phyloP scores from a whole-genome alignment of 2,888 invertebrate genomes.

The Philereme transversata region DNA sequence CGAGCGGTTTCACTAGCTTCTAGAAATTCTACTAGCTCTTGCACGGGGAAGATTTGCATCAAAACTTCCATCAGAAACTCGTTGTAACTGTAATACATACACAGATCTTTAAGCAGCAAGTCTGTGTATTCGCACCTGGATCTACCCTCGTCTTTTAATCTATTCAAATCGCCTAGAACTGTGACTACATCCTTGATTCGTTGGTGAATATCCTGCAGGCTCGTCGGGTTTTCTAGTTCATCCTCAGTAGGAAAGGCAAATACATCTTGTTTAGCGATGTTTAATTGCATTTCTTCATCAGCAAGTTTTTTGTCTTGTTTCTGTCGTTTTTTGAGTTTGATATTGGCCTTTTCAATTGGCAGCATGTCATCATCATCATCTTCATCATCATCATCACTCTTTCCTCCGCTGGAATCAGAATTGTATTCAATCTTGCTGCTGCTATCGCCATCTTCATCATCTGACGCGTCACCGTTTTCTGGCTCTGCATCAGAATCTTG shows the following conservation, averaged over 20 bases:
- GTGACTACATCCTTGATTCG: conserved; percentile 93
- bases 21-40: conserved; percentile 95
- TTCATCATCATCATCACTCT: conserved; percentile 59
- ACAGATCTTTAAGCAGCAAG: conserved; percentile 92
- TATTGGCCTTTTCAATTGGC: conserved; percentile 94
- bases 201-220: conserved; percentile 93
- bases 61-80: conserved; percentile 96
- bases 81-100: conserved; percentile 98
- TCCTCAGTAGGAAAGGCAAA: conserved; percentile 92
- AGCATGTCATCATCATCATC: conserved; percentile 87
- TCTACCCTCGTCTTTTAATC: conserved; percentile 86
- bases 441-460: conserved; percentile 61
- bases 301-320: conserved; percentile 88
- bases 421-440: conserved; percentile 62
- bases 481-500: conserved; percentile 67
- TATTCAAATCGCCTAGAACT: conserved; percentile 92
- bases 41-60: conserved; percentile 94
- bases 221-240: conserved; percentile 88
- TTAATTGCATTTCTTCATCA: conserved; percentile 92
- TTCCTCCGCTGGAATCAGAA: conserved; percentile 66
- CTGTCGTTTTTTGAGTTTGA: conserved; percentile 89
- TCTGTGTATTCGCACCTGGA: conserved; percentile 92
- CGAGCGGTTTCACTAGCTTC: conserved; percentile 98
- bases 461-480: conserved; percentile 60
- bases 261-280: conserved; percentile 89